Evolutionary conservation across 1,140 invertebrate species (phyloP).

Genomic region (Brachionus koreanus): DNA sequence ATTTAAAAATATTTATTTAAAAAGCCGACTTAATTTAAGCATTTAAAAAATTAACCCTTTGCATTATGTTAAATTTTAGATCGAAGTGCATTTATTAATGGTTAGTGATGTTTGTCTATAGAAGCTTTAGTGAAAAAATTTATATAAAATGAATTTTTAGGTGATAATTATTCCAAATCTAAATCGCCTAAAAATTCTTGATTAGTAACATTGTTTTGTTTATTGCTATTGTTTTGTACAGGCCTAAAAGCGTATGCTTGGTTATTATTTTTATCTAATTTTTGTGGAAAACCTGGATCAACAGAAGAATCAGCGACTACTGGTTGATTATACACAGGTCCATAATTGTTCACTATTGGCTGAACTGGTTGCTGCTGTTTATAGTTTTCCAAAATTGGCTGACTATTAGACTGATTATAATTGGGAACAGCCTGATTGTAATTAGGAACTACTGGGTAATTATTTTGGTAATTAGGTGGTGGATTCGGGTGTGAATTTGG

Average conservation of each 20-base stretch:
- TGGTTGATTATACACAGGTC: slow-evolving; percentile 15
- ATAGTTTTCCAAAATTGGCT: slow-evolving; percentile 32
- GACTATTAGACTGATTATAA: neutral
- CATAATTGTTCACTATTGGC: slow-evolving; percentile 26
- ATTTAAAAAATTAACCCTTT: slow-evolving; percentile 1
- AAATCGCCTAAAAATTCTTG: slow-evolving; percentile 16
- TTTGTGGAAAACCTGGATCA: slow-evolving; percentile 29
- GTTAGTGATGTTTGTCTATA: neutral
- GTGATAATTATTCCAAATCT: slow-evolving; percentile 12
- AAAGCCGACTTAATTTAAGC: neutral
- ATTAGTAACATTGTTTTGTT: slow-evolving; percentile 3
- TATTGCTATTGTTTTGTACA: slow-evolving; percentile 5
- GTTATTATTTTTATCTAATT: slow-evolving; percentile 27
- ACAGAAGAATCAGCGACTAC: neutral
- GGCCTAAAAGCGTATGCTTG: slow-evolving; percentile 33
- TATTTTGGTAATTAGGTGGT: neutral
- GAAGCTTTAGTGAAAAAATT: neutral
- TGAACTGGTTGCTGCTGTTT: neutral
- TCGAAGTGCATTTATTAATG: neutral
- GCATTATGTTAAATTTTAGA: slow-evolving; percentile 20
- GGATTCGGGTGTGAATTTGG: no score
- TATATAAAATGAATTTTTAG: neutral
- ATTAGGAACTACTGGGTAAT: neutral
- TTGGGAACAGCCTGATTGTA: neutral
- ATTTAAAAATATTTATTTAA: neutral